Base-by-base conservation (phyloP, 1,140 invertebrate species). In the Cephus cinctus region DNA sequence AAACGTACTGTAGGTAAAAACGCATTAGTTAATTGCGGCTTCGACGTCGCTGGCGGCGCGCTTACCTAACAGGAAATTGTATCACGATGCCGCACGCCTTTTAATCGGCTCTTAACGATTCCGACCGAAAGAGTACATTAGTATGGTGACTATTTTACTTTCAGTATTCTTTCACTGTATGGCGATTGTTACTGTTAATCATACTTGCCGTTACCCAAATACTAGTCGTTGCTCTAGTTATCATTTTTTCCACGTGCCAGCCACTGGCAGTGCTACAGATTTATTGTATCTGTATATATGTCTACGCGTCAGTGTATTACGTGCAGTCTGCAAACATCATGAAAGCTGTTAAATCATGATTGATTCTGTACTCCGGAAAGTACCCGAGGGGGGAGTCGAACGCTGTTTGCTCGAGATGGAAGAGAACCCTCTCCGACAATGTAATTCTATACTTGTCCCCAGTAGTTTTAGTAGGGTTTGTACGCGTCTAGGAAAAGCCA, bases 11-110 rank as follows among this genome's bases (percentile, higher is more conserved):
- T 5, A 41, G 23, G 44, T 20, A 32, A 41, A 23, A 54, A 58
- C 43, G 55, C 63, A 65, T 68, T 68, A 65, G 61, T 60, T 68
- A 61, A 68, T 68, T 67, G 55, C 45, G 30, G 36, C 23, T 21
- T 52, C 38, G 31, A 45, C 19, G 40, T 47, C 38, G 38, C 21
- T 40, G 42, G 23, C 12, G 14, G 11, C 19, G 19, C 34, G 19
- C 19, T 36, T 36, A 36, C 30, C 23, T 32, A 21, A 41, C 49
- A 48, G 52, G 43, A 49, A n/a, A 43, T 25, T 31, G 20, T 40
- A 2, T 12, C 14, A 12, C 34, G 19, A 36, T 36, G 34, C 14
- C 14, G 19, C 34, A 36, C 34, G 19, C 14, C 19, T 36, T n/a
- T n/a, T n/a, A n/a, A n/a, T n/a, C n/a, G n/a, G n/a, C n/a, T n/a